Evolutionary conservation across 2,888 invertebrate genomes (phyloP).

Genomic region (Oxyteleia sp.): DNA sequence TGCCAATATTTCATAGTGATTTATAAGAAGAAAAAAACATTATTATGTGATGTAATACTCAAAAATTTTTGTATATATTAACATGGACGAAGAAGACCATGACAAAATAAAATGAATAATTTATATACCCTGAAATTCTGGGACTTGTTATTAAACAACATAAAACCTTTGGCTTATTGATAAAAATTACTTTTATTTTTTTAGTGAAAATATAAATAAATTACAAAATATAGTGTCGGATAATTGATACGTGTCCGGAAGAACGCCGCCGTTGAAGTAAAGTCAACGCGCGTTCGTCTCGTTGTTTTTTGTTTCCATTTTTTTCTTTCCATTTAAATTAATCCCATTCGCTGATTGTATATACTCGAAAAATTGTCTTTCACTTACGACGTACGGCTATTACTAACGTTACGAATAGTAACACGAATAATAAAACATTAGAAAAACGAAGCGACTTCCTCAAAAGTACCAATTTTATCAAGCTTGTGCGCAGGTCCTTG

Average conservation of each 20-base stretch:
- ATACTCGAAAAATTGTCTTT: constrained; percentile 27
- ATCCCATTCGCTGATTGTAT: constrained; percentile 64
- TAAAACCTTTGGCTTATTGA: constrained; percentile 69
- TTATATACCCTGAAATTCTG: constrained; percentile 83
- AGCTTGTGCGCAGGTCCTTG: constrained; percentile 59
- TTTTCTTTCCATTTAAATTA: constrained; percentile 55
- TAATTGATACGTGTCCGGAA: constrained; percentile 82
- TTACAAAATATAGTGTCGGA: constrained; percentile 84
- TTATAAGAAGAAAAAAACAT: constrained; percentile 78
- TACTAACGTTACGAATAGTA: constrained; percentile 60
- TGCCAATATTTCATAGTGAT: constrained; percentile 82
- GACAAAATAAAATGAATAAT: constrained; percentile 86
- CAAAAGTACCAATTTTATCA: constrained; percentile 59
- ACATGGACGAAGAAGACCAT: constrained; percentile 82
- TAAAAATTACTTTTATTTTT: constrained; percentile 84
- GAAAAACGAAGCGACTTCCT: constrained; percentile 66
- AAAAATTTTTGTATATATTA: constrained; percentile 87
- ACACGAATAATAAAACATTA: constrained; percentile 66
- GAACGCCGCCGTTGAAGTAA: constrained; percentile 80
- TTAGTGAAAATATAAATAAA: constrained; percentile 87
- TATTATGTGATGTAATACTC: constrained; percentile 83
- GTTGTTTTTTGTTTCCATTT: constrained; percentile 44
- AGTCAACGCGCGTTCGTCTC: constrained; percentile 72
- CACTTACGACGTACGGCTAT: constrained; percentile 57
- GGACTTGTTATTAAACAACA: constrained; percentile 3